Percentiles rank a stretch among this genome's conserved stretches.
Conservation (phyloP, 2,113 vertebrate species). For the Elaphurus davidianus region DNA sequence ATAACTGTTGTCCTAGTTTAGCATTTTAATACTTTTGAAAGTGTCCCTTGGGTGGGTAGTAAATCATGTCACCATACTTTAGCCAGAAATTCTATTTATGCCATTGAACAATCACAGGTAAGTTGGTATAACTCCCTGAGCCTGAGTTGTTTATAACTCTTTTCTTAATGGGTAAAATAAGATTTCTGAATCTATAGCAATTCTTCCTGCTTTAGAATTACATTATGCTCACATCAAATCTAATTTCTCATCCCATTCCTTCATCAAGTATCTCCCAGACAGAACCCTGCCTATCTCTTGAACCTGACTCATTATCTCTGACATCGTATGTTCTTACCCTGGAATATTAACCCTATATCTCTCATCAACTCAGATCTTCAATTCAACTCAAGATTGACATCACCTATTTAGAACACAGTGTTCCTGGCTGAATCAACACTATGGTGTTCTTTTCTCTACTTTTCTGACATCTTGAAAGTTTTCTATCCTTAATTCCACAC, state of each 20-base stretch:
- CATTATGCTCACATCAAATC: neutral
- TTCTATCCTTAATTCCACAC: neutral
- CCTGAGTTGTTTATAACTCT: neutral
- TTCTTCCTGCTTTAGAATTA: neutral
- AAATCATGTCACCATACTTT: neutral
- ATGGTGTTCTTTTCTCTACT: neutral
- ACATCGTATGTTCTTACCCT: neutral
- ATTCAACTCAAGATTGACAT: neutral
- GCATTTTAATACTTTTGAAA: neutral
- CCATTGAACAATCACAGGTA: neutral
- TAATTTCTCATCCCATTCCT: neutral
- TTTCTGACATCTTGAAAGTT: neutral
- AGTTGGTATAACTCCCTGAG: neutral
- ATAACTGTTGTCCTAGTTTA: neutral
- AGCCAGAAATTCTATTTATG: neutral
- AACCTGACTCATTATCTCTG: neutral
- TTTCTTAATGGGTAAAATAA: neutral
- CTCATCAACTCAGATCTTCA: neutral
- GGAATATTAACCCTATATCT: neutral
- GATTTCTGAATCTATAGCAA: neutral
- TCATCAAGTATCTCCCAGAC: neutral
- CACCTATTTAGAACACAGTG: neutral
- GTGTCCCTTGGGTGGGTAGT: neutral
- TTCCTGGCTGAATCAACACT: neutral
- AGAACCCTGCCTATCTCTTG: neutral